A percentile compares a stretch with the other conserved stretches of the same genome.
Evolutionary conservation across 2,113 vertebrate genomes (phyloP).

Genomic region (Lophius piscatorius): DNA sequence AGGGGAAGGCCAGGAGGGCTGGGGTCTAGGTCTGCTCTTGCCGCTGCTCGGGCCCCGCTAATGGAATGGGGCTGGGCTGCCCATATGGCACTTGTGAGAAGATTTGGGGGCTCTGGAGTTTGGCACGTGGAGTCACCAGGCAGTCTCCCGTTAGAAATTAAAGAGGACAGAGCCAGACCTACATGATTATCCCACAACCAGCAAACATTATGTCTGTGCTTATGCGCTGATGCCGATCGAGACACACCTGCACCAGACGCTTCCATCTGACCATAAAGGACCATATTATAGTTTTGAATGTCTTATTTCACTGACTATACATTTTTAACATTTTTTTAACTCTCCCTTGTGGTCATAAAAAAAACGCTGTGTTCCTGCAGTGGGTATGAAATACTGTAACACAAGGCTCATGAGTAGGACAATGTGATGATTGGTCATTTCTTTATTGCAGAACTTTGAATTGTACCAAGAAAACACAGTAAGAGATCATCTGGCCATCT

Average conservation of each 20-base stretch:
- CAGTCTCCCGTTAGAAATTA: slow-evolving; percentile 75
- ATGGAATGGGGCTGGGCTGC: slow-evolving; percentile 76
- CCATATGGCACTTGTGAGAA: slow-evolving; percentile 82
- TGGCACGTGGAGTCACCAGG: slow-evolving; percentile 69
- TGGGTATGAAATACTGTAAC: neutral
- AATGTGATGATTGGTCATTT: too few relatives aligned
- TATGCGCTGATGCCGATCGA: slow-evolving; percentile 54
- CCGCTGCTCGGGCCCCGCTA: slow-evolving; percentile 72
- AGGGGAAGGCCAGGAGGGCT: slow-evolving; percentile 75
- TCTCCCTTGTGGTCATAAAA: neutral
- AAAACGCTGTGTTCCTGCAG: neutral
- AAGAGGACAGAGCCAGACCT: slow-evolving; percentile 76
- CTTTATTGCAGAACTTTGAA: too few relatives aligned
- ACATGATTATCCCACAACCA: slow-evolving; percentile 46
- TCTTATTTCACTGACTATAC: neutral
- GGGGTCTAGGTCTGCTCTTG: slow-evolving; percentile 62
- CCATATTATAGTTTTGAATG: neutral
- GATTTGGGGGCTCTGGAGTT: slow-evolving; percentile 64
- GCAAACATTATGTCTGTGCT: slow-evolving; percentile 60
- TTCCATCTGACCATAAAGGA: slow-evolving; percentile 21
- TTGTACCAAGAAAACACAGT: too few relatives aligned
- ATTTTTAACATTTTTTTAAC: neutral
- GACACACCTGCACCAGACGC: slow-evolving; percentile 48
- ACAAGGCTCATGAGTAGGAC: neutral
- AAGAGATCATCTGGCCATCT: too few relatives aligned